Conservation (phyloP, 1,140 invertebrate genomes). For the Asbolus verrucosus region DNA sequence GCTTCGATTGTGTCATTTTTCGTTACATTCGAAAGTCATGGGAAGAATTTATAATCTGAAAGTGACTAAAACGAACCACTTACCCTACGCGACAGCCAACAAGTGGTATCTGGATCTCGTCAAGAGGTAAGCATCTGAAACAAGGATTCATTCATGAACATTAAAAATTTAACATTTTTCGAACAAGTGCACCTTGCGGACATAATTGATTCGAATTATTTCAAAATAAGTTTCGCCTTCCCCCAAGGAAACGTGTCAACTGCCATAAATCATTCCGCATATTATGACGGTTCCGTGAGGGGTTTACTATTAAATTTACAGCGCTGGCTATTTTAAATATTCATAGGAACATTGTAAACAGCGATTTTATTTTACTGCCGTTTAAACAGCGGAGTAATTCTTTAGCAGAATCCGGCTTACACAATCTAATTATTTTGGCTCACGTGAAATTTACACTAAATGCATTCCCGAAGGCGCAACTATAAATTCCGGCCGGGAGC, state of each 20-base stretch:
- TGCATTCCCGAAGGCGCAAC: constrained; percentile 6
- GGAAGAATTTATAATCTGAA: no score
- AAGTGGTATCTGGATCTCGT: constrained; percentile 9
- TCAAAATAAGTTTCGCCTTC: no score
- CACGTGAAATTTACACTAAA: constrained; percentile 17
- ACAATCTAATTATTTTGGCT: constrained; percentile 10
- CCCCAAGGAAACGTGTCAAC: no score
- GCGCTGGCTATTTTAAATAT: background rate
- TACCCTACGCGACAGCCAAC: no score
- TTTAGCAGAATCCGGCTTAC: constrained; percentile 22
- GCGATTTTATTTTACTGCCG: constrained; percentile 8
- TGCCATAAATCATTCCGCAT: no score
- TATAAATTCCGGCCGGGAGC: constrained; percentile 4
- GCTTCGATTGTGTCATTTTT: no score
- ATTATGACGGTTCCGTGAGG: no score
- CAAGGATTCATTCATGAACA: constrained; percentile 7
- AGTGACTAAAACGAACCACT: no score
- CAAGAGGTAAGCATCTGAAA: constrained; percentile 9
- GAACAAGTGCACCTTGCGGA: no score
- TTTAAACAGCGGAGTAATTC: constrained; percentile 13
- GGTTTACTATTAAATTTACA: constrained; percentile 11
- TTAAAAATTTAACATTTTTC: constrained; percentile 6
- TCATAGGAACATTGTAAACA: constrained; percentile 18
- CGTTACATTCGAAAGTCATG: no score
- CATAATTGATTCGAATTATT: no score